phyloP scores from a whole-genome alignment of 2,888 invertebrate species.

The Rhopalosiphum nymphaeae region DNA sequence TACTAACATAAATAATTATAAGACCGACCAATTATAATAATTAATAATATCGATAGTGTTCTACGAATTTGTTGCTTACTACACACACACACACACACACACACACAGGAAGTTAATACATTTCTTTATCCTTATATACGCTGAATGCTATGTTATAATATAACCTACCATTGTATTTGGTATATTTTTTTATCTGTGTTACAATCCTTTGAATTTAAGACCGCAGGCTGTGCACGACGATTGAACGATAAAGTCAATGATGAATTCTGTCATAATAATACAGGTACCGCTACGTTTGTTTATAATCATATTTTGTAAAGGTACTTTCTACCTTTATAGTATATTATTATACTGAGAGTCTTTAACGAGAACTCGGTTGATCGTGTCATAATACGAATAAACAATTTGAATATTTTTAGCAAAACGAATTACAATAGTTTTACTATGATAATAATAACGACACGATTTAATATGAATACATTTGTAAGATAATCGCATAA shows the following conservation, averaged over 20 bases:
- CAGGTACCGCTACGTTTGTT: not conserved
- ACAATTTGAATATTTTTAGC: conserved; percentile 11
- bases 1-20: not conserved
- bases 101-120: not conserved
- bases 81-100: not conserved
- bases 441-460: not conserved
- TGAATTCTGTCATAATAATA: not conserved
- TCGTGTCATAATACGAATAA: not conserved
- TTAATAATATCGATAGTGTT: not conserved
- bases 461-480: not conserved
- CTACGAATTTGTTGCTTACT: not conserved
- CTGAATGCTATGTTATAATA: not conserved
- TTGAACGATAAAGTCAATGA: not conserved
- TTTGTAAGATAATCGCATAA: not conserved
- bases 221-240: not conserved
- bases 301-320: not conserved
- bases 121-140: not conserved
- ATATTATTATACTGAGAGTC: not conserved
- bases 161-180: not conserved
- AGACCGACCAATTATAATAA: not conserved
- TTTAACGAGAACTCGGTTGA: not conserved
- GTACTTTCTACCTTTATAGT: too few relatives aligned
- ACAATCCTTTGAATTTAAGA: not conserved
- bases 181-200: conserved; percentile 1
- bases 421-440: conserved; percentile 7